Conservation (phyloP, 1,140 invertebrate species). For the Aphelinus atriplicis region DNA sequence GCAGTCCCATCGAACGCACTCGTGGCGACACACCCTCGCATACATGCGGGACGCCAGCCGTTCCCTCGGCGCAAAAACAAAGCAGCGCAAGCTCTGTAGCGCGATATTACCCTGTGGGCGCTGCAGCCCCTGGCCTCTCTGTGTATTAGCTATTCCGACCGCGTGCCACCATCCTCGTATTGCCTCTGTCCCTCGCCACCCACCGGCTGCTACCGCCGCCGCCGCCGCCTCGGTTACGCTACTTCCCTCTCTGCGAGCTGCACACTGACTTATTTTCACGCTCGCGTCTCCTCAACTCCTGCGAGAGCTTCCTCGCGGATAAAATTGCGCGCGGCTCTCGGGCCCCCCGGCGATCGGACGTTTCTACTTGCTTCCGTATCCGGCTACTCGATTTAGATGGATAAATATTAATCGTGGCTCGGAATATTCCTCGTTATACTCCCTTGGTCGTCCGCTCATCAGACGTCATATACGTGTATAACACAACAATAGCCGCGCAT, state of each 20-base stretch:
- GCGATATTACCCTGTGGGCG: too few species aligned
- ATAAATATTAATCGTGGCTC: too few species aligned
- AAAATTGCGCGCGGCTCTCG: too few species aligned
- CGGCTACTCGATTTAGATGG: too few species aligned
- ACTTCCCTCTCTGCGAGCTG: neutral
- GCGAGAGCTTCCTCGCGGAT: too few species aligned
- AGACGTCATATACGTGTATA: too few species aligned
- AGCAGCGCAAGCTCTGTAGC: neutral
- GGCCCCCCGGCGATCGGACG: too few species aligned
- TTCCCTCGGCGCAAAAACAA: conserved; percentile 16
- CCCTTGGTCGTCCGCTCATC: too few species aligned
- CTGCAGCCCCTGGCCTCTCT: neutral
- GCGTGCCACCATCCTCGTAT: conserved; percentile 47
- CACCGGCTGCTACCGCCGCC: neutral
- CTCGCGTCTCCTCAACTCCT: neutral
- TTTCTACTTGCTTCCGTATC: too few species aligned
- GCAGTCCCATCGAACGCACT: conserved; percentile 2
- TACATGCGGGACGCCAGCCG: conserved; percentile 16
- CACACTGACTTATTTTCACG: neutral
- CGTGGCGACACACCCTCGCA: conserved; percentile 1
- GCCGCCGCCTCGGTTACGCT: neutral
- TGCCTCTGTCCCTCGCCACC: neutral
- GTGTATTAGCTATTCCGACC: conserved; percentile 57
- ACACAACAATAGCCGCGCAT: too few species aligned
- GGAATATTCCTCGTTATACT: too few species aligned